A percentile compares a stretch with the other conserved stretches of the same genome.
phyloP scores from a whole-genome alignment of 2,113 vertebrate genomes.

The Hylia prasina region DNA sequence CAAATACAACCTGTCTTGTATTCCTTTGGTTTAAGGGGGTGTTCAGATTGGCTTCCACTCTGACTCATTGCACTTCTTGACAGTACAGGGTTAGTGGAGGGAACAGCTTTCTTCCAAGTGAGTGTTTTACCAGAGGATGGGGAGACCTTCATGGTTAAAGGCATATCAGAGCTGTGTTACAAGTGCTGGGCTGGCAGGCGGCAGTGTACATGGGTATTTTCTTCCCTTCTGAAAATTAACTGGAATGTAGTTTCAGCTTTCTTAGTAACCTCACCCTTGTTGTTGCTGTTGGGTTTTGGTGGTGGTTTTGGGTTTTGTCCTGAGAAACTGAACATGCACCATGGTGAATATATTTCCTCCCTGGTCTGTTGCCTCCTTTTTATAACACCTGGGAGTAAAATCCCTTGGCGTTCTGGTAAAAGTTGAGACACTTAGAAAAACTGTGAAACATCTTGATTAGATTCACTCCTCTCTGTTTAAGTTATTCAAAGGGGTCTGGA shows the following conservation, averaged over 20 bases:
- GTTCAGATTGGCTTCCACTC: not conserved
- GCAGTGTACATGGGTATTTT: not conserved
- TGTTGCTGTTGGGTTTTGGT: not conserved
- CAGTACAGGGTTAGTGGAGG: not conserved
- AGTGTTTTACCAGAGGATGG: not conserved
- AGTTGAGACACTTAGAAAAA: not conserved
- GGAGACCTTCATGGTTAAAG: not conserved
- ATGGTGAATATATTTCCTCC: not conserved
- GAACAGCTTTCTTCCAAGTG: not conserved
- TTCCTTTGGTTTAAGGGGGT: not conserved
- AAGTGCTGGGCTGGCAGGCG: not conserved
- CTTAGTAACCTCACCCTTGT: not conserved
- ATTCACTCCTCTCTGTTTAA: not conserved
- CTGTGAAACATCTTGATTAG: not conserved
- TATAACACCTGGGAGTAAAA: not conserved
- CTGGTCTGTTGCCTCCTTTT: not conserved
- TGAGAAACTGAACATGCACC: not conserved
- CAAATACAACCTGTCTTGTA: not conserved
- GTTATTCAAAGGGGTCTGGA: not conserved
- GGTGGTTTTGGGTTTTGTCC: rapidly evolving
- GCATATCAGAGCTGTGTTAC: not conserved
- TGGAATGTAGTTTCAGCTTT: not conserved
- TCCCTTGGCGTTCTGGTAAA: not conserved
- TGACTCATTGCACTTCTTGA: rapidly evolving
- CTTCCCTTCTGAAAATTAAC: not conserved